These are phyloP conservation scores for Brachionichthys hirsutus DNA, from an alignment of 2,113 vertebrate genomes.

Conservation along the genomic window DNA sequence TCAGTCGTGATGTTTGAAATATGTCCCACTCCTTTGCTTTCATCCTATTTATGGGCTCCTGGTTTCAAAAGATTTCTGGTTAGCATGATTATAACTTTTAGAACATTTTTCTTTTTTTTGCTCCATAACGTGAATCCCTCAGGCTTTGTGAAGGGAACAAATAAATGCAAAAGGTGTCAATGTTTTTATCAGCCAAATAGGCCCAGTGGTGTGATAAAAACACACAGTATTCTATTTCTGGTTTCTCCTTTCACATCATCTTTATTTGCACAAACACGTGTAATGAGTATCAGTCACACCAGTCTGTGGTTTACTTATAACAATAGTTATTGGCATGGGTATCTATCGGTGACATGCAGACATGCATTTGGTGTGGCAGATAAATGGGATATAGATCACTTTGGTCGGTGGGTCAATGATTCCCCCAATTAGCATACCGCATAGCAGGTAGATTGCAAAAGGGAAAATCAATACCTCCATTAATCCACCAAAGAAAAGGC, in stretches of 20 bases:
- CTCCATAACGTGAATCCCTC: too few species aligned
- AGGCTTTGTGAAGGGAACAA: too few species aligned
- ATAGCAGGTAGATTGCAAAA: slow-evolving; percentile 65
- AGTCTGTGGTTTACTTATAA: slow-evolving; percentile 74
- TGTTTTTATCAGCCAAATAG: too few species aligned
- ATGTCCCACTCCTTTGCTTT: slow-evolving; percentile 3
- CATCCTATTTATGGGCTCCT: slow-evolving; percentile 7
- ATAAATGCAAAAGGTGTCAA: too few species aligned
- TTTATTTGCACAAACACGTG: slow-evolving; percentile 23
- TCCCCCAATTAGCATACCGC: slow-evolving; percentile 77
- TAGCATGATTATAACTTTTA: neutral
- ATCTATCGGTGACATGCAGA: slow-evolving; percentile 71
- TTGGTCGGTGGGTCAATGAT: slow-evolving; percentile 60
- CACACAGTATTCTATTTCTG: slow-evolving; percentile 9
- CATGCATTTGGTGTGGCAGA: slow-evolving; percentile 57
- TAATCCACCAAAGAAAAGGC: slow-evolving; percentile 71
- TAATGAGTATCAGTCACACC: slow-evolving; percentile 32
- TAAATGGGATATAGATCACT: slow-evolving; percentile 77
- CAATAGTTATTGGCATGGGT: slow-evolving; percentile 60
- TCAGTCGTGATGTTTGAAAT: slow-evolving; percentile 6
- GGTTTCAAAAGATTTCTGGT: slow-evolving; percentile 12
- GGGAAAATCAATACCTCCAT: slow-evolving; percentile 67
- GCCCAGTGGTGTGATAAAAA: slow-evolving; percentile 1
- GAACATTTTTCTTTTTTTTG: neutral
- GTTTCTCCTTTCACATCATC: slow-evolving; percentile 16